Evolutionary conservation across 2,113 vertebrate genomes (phyloP), one percentile per base, ranked within the genome.

Genomic region (Proterorhinus semilunaris): DNA sequence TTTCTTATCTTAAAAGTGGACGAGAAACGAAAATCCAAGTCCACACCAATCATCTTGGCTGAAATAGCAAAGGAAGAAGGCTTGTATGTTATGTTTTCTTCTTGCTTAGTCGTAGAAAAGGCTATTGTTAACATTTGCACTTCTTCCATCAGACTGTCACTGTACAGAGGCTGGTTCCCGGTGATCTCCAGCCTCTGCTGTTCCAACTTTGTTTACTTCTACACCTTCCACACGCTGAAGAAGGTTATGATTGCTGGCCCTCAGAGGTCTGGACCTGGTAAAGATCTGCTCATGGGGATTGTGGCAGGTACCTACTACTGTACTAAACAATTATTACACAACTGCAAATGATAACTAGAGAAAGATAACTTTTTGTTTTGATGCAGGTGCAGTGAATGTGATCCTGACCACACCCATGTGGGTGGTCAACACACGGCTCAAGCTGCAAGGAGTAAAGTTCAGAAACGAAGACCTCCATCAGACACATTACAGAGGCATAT

Each of bases 141-240:
- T 49, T 12, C 46, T 36, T 76, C 62, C 73, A 76, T 44, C 83
- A 94, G 93, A 68, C 71, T 66, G 74, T 89, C 93, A 74, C 83
- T 94, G 50, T 94, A 94, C 80, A 91, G 93, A 73, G 93, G 93
- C 43, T 94, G 93, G 93, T 93, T 94, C 66, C 92, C 93, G 10
- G 92, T 94, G 45, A 94, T 94, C 77, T 94, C 93, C 76, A 94
- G 93, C 76, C 88, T 94, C 36, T 94, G 91, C 83, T 94, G 93
- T 85, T 94, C 93, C 69, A 94, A 94, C 87, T 94, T 94, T 66
- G 93, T 94, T 43, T 94, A 94, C 83, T 94, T 94, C 86, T 94
- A 94, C 86, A 94, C 93, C 3, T 94, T 94, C 79, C 93, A 94
- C 84, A 87, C 88, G 0, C 74, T 94, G 71, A 94, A 94, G 82